Conservation (phyloP, 2,797 vertebrate genomes). For the Sphenodon punctatus region DNA sequence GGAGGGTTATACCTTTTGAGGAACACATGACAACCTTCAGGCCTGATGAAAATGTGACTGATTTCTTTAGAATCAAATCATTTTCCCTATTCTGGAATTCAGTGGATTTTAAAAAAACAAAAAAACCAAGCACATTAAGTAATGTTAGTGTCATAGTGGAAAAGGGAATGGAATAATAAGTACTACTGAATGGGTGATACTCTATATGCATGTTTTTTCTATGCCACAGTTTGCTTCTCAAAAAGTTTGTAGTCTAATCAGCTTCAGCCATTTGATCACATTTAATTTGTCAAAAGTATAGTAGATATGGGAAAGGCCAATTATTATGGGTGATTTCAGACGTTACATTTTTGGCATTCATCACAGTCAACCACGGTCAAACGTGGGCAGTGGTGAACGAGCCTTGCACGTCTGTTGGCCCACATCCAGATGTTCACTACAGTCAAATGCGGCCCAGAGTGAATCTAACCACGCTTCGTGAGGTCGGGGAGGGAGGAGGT, state of each 20-base stretch:
- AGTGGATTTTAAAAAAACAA: neutral
- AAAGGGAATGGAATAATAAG: slow-evolving; percentile 43
- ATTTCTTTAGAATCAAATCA: slow-evolving; percentile 51
- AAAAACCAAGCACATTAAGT: slow-evolving; percentile 35
- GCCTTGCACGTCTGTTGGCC: no score
- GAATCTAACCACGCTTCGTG: no score
- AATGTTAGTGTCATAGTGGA: slow-evolving; percentile 23
- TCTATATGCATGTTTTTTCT: neutral
- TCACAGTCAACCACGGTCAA: no score
- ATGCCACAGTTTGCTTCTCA: neutral
- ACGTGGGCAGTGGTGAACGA: no score
- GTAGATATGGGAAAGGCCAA: slow-evolving; percentile 51
- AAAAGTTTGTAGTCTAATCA: slow-evolving; percentile 25
- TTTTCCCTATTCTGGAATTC: slow-evolving; percentile 14
- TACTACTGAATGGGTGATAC: slow-evolving; percentile 12
- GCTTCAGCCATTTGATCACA: slow-evolving; percentile 33
- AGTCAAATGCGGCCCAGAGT: no score
- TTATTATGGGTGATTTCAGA: no score
- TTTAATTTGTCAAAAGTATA: slow-evolving; percentile 46
- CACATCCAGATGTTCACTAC: no score
- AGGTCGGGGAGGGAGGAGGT: no score
- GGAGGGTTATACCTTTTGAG: no score
- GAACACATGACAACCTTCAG: neutral
- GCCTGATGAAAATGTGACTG: neutral
- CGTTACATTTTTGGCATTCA: no score